Evolutionary conservation across 2,888 invertebrate species (phyloP), one percentile per base, ranked within the genome.

Genomic region (Cybosia mesomella): DNA sequence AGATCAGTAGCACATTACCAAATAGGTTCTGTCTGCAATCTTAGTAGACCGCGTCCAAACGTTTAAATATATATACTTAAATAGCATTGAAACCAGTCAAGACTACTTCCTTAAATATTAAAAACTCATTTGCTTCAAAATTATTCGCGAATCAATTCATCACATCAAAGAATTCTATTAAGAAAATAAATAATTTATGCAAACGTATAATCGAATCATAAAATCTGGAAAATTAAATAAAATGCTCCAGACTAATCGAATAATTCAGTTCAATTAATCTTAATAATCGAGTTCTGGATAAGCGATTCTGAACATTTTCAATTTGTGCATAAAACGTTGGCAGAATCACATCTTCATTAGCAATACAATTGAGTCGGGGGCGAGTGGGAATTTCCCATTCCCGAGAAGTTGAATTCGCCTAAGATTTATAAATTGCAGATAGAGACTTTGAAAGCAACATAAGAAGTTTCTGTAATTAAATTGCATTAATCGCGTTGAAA

Each of bases 301-400:
- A 83, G 81, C 80, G 75, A 79, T 82, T 81, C 80, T 77, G 78
- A 85, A 84, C 85, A 85, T 88, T 91, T 90, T 85, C 86, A 89
- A 90, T 90, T 89, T 87, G 82, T 84, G 85, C 87, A 87, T 85
- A 85, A 87, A 88, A 87, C 83, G 77, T 72, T 70, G 68, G 76
- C 62, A 76, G 83, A 85, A 84, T 88, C 82, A 84, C 87, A 85
- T 85, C 86, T 89, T 91, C 91, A 91, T 91, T 91, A 90, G 85
- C 85, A 87, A 89, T 90, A 89, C 90, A 90, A 91, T 90, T 85
- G 87, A 83, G 81, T 78, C 70, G 74, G 77, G 77, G 71, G 73
- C 79, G 81, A 83, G 79, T 77, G 83, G 85, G 86, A 85, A 86
- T 86, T 86, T 87, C 83, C 87, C 83, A 88, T 88, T 85, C 66